These are phyloP conservation scores for Zygogramma bicolorata DNA, from an alignment of 2,888 invertebrate species.

Conservation along the genomic window DNA sequence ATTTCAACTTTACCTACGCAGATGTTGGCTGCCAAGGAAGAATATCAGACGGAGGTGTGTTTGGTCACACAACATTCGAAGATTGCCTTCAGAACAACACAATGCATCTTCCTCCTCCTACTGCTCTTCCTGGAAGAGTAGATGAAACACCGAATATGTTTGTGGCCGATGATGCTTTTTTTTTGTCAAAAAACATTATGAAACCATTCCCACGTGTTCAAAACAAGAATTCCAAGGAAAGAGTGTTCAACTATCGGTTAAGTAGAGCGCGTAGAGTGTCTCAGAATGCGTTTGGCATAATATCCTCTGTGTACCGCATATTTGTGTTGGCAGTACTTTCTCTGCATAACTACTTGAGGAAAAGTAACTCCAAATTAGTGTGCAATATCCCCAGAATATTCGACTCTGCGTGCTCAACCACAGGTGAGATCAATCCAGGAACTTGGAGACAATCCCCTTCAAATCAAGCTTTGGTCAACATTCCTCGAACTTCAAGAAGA, in stretches of 20 bases:
- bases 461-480: background rate
- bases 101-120: slow-evolving; percentile 8
- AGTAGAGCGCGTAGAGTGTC: slow-evolving; percentile 13
- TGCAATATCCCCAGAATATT: slow-evolving; percentile 16
- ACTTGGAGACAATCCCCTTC: slow-evolving; percentile 17
- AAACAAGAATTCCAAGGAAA: slow-evolving; percentile 7
- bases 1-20: slow-evolving; percentile 48
- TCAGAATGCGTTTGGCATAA: slow-evolving; percentile 27
- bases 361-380: slow-evolving; percentile 1
- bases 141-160: slow-evolving; percentile 18
- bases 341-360: slow-evolving; percentile 7
- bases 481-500: slow-evolving; percentile 22
- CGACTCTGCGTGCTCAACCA: slow-evolving; percentile 6
- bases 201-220: slow-evolving; percentile 23
- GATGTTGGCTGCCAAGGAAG: slow-evolving; percentile 57
- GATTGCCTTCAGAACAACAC: background rate
- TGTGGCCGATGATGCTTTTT: slow-evolving; percentile 24
- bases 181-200: slow-evolving; percentile 14
- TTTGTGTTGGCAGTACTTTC: background rate
- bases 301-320: background rate
- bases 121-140: slow-evolving; percentile 10
- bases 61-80: slow-evolving; percentile 30
- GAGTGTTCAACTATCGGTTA: slow-evolving; percentile 20
- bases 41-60: slow-evolving; percentile 41
- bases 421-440: slow-evolving; percentile 23